Evolutionary conservation across 2,888 invertebrate species (phyloP).

Genomic region (Acanthosoma haemorrhoidale): DNA sequence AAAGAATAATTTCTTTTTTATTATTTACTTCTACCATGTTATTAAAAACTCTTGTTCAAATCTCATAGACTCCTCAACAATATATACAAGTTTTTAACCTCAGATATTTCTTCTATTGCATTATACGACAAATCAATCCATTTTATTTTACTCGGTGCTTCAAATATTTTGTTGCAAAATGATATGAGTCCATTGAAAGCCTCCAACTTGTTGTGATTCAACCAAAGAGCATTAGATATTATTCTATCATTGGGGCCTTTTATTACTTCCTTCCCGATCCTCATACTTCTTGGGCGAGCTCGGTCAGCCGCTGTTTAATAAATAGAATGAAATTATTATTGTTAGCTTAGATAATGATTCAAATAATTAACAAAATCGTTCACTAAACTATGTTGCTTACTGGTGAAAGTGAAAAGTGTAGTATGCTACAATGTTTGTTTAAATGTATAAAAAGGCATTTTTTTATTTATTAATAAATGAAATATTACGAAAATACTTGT

Average conservation of each 20-base stretch:
- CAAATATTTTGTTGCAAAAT: constrained; percentile 46
- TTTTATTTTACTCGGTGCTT: constrained; percentile 47
- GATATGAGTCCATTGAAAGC: constrained; percentile 46
- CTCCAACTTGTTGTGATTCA: constrained; percentile 50
- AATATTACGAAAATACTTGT: no score
- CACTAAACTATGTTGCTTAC: background rate
- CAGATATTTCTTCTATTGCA: constrained; percentile 47
- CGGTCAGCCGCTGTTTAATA: constrained; percentile 17
- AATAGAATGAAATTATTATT: background rate
- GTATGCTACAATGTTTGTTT: no score
- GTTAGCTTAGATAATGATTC: no score
- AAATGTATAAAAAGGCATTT: no score
- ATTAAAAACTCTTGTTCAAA: no score
- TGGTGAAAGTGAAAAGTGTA: no score
- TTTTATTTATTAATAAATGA: no score
- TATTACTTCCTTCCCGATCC: constrained; percentile 30
- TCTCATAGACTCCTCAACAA: no score
- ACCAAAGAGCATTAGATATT: constrained; percentile 50
- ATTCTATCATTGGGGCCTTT: constrained; percentile 46
- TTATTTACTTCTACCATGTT: no score
- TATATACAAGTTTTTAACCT: no score
- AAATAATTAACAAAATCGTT: background rate
- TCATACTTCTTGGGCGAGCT: constrained; percentile 35
- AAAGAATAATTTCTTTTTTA: no score
- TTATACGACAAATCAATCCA: constrained; percentile 55